Evolutionary conservation across 2,113 vertebrate species (phyloP), one percentile per base, ranked within the genome.

Genomic region (Tangachromis dhanisi): DNA sequence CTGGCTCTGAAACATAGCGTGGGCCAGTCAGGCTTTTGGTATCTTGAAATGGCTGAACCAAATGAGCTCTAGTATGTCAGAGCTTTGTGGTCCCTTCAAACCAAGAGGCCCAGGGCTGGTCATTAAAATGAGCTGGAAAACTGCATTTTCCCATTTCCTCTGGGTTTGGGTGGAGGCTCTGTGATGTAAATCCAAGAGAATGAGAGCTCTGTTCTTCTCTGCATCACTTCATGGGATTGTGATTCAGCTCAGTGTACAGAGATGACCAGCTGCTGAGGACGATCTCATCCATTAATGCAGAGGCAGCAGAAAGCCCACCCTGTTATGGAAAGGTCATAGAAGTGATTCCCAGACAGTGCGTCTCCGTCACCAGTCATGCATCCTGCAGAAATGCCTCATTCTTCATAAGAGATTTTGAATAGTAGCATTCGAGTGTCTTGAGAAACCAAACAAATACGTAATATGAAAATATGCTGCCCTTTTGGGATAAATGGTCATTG

Each of bases 111-210:
- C 88, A 51, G 59, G 79, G 92, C 92, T 66, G 82, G 79, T 90
- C 90, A 93, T 94, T 94, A 94, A 94, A 94, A 91, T 4, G 16
- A 91, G 87, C 84, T 95, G 93, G 93, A 95, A 95, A 95, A 93
- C 91, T 90, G 85, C 83, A 90, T 92, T 94, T 95, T 92, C 81
- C 94, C 82, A 88, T 95, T 94, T 94, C 93, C 93, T 94, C 80
- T 94, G 93, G 93, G 89, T 95, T 93, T 94, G 95, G 93, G 94
- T 92, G 95, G 93, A 93, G 93, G 80, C 89, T 86, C 76, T 88
- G 92, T 92, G 94, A 95, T 93, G 92, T 84, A 90, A 92, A 66
- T 93, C 92, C 91, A 90, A 81, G 83, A 95, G 94, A 94, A 95
- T 88, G 80, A 89, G 86, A 88, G 80, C 90, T 93, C 88, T 94